Conservation (phyloP, 2,113 vertebrate species). For the Falcunculus frontatus region DNA sequence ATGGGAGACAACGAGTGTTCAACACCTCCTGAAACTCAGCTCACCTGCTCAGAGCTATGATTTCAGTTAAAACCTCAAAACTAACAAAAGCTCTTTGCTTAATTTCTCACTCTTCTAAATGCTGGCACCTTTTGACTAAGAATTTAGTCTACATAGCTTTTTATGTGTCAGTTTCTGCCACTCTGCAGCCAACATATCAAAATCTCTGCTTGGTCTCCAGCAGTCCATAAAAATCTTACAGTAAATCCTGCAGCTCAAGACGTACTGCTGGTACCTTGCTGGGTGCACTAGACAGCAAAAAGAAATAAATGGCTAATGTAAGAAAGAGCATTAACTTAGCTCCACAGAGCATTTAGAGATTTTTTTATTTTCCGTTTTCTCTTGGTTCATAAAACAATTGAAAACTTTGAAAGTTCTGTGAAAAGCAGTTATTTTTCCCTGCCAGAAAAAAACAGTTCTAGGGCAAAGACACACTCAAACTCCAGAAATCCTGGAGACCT, state of each 20-base stretch:
- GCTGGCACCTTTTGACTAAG: background rate
- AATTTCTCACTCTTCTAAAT: background rate
- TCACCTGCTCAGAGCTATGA: background rate
- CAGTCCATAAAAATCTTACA: background rate
- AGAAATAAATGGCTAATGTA: background rate
- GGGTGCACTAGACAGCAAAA: background rate
- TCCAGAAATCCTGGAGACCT: background rate
- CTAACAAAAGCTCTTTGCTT: background rate
- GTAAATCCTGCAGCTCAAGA: background rate
- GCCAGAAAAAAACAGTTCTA: background rate
- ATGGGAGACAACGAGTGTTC: background rate
- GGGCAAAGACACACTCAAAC: background rate
- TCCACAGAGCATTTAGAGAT: background rate
- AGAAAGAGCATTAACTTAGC: background rate
- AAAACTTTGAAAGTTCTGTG: background rate
- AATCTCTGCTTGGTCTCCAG: background rate
- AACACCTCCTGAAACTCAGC: background rate
- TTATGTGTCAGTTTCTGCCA: background rate
- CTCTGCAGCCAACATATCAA: background rate
- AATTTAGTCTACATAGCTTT: background rate
- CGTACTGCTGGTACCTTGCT: background rate
- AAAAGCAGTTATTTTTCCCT: background rate
- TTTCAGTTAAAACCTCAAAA: background rate
- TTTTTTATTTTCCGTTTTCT: background rate
- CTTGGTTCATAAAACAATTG: background rate